Evolutionary conservation across 2,888 invertebrate genomes (phyloP), one percentile per base, ranked within the genome.

Genomic region (Chromoteleia sp.): DNA sequence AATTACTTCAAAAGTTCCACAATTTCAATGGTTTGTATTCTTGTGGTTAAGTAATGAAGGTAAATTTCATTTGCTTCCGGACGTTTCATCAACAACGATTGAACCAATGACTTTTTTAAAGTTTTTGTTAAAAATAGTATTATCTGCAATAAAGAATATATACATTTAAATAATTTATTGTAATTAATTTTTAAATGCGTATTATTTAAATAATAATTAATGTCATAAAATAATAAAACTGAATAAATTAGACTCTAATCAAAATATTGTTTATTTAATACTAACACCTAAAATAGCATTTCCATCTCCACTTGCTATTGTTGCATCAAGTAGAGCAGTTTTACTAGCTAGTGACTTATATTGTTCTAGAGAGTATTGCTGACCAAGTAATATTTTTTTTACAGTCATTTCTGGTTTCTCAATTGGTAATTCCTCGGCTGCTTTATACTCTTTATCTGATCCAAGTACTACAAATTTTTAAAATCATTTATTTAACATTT

Each of bases 61-160:
- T 97, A 97, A 85, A 96, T 95, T 82, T 94, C 94, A 7, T 96
- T 92, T 0, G 97, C 97, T 2, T 94, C 92, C 0, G 95, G 95
- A 73, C 95, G 93, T n/a, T 94, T 93, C 0, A 95, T 92, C 0
- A 98, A 90, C 50, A 97, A 92, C 85, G 94, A 94, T 79, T 95
- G 94, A 30, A 97, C 95, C 45, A 96, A 90, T 77, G 94, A 94
- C 84, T 94, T 94, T 84, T 96, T 96, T 6, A 98, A 89, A 0
- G 97, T 96, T 87, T 94, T 94, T 71, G 94, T 94, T 1, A 98
- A 92, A 90, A 96, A 97, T 6, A 97, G 89, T 0, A 96, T 93
- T 17, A 97, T 94, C 95, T 96, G 89, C 7, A 93, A 86, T 61
- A 30, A 56, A 36, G 3, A 25, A 36, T 4, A 36, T 17, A 36